These are phyloP conservation scores for Xylocopa sonorina DNA, from an alignment of 1,140 invertebrate genomes.

Conservation along the genomic window DNA sequence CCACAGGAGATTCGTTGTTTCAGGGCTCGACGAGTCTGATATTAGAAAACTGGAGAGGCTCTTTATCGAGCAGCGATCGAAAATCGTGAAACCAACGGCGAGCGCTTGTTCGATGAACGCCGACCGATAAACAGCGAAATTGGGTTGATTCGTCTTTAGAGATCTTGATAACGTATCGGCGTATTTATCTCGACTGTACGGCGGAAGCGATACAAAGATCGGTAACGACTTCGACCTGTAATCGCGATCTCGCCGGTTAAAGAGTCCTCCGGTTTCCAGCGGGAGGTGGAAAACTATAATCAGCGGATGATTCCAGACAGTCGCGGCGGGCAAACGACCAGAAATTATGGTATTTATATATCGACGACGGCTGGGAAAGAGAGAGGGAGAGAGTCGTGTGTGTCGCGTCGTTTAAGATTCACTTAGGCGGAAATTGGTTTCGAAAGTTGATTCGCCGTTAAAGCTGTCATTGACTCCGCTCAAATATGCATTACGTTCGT, in stretches of 20 bases:
- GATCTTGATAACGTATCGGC: background rate
- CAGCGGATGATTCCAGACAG: background rate
- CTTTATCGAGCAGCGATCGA: background rate
- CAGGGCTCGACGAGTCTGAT: too few species aligned
- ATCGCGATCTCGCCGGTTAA: background rate
- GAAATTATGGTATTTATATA: conserved; percentile 16
- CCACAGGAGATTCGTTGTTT: background rate
- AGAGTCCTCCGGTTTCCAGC: background rate
- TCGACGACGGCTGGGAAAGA: too few species aligned
- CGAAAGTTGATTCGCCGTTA: conserved; percentile 31
- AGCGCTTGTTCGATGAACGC: background rate
- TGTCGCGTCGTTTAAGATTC: conserved; percentile 21
- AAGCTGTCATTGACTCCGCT: conserved; percentile 4
- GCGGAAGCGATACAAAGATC: background rate
- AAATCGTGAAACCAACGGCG: too few species aligned
- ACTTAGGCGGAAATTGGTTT: conserved; percentile 30
- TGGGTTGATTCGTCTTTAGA: background rate
- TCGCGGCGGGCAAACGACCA: background rate
- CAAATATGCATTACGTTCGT: conserved; percentile 9
- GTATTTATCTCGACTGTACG: background rate
- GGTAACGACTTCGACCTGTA: background rate
- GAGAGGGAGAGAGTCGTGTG: background rate
- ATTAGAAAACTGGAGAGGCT: too few species aligned
- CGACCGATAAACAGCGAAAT: background rate
- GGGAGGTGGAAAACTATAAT: background rate